These are phyloP conservation scores for Callyntrura guangdongensis DNA, from an alignment of 2,888 invertebrate genomes.

Conservation along the genomic window DNA sequence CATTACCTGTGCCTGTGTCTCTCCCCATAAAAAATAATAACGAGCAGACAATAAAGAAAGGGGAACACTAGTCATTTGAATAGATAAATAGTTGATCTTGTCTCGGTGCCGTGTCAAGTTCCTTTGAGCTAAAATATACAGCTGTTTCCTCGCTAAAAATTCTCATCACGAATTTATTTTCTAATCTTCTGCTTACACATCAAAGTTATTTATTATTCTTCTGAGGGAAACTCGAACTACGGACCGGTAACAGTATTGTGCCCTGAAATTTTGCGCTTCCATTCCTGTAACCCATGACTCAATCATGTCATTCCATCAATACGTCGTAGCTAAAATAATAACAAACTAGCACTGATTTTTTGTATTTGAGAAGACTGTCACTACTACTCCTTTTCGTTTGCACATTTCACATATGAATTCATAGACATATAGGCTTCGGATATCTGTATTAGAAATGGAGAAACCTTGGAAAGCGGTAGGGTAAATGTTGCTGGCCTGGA, in stretches of 20 bases:
- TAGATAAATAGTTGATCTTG: not conserved
- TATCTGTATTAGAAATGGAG: not conserved
- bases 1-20: no score
- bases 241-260: not conserved
- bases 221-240: not conserved
- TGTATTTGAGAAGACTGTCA: not conserved
- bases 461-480: not conserved
- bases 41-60: slow-evolving; percentile 41
- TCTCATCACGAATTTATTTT: slow-evolving; percentile 42
- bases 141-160: slow-evolving; percentile 46
- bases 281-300: not conserved
- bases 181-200: slow-evolving; percentile 22
- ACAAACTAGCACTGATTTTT: not conserved
- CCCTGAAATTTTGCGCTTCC: slow-evolving; percentile 1
- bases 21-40: no score
- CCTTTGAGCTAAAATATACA: not conserved
- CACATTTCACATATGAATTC: not conserved
- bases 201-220: not conserved
- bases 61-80: slow-evolving; percentile 26
- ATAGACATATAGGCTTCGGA: not conserved
- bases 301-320: not conserved
- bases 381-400: not conserved
- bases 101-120: not conserved
- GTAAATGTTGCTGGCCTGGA: not conserved
- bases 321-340: not conserved